These are phyloP conservation scores for Erannis defoliaria DNA, from an alignment of 2,888 invertebrate species.

Conservation along the genomic window DNA sequence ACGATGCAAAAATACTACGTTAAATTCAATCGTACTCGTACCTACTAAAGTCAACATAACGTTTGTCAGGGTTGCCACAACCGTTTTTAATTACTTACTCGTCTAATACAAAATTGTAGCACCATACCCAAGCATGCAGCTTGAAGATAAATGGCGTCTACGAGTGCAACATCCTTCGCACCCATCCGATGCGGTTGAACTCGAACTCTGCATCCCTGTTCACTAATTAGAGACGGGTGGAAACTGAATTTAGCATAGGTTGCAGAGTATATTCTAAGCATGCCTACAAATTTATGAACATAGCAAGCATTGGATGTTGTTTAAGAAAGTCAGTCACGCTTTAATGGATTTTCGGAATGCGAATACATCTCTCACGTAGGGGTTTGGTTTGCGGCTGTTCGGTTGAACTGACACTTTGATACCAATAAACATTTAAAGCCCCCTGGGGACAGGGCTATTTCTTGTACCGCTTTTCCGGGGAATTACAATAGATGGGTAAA, in stretches of 20 bases:
- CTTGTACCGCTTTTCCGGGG: slow-evolving; percentile 32
- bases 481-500: neutral
- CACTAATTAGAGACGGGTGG: slow-evolving; percentile 36
- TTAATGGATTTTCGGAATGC: slow-evolving; percentile 13
- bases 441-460: slow-evolving; percentile 40
- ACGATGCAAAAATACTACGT: too few relatives aligned
- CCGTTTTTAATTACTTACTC: neutral
- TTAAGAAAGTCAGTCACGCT: slow-evolving; percentile 26
- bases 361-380: slow-evolving; percentile 49
- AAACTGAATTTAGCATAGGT: slow-evolving; percentile 38
- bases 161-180: slow-evolving; percentile 39
- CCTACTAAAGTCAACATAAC: too few relatives aligned
- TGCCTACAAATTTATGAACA: slow-evolving; percentile 10
- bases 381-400: slow-evolving; percentile 55
- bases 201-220: slow-evolving; percentile 32
- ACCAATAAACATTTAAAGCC: slow-evolving; percentile 51
- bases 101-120: neutral
- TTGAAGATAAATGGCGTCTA: slow-evolving; percentile 40
- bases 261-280: slow-evolving; percentile 25
- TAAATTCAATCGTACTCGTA: too few relatives aligned
- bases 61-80: too few relatives aligned
- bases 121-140: slow-evolving; percentile 11
- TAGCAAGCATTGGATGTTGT: slow-evolving; percentile 42
- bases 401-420: slow-evolving; percentile 58
- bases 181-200: slow-evolving; percentile 38